Base-by-base conservation (phyloP, 2,888 invertebrate genomes). In the Drosophila sordidapex region DNA sequence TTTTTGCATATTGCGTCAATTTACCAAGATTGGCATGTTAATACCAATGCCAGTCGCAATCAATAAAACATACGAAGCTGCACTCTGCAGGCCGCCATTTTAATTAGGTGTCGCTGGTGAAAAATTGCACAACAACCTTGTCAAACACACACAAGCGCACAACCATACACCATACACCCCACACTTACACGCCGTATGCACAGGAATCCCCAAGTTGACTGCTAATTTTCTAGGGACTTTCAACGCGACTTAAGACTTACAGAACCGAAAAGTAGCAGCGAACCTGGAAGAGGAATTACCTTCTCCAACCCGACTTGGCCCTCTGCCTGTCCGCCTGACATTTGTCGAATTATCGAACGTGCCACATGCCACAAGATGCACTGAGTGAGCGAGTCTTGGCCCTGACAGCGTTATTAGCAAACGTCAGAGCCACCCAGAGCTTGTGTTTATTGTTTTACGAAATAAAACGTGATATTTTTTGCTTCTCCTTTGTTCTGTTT, bases 321-420 rank as follows among this genome's bases (percentile, higher is more conserved):
- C 13, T 8, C 21, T 13, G 27, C 51, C 36, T 13, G 25, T 29
- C 18, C 10, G 18, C 15, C 51, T 40, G 53, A 11, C 38, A 46
- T 35, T 70, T 53, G 58, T 27, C 59, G 59, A 65, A 66, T 61
- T 74, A 73, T 73, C 40, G 40, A 70, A 65, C 59, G 59, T 61
- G 49, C 49, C 57, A 46, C 59, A 63, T 52, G 49, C 36, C 52
- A 35, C 51, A 64, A 38, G 52, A 56, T 62, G 48, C 73, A 57
- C 10, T 52, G 53, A 58, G 61, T 61, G 43, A 15, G 31, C 8
- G 46, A 15, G 35, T 49, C 36, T 59, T 48, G 40, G 53, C 57
- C 33, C 69, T 78, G 82, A 46, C 68, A 72, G 58, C 59, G 61
- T 62, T 62, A 69, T 75, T 66, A 65, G 83, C 64, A 66, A 57